Conservation (phyloP, 2,888 invertebrate species). For the Harpalus rubripes region DNA sequence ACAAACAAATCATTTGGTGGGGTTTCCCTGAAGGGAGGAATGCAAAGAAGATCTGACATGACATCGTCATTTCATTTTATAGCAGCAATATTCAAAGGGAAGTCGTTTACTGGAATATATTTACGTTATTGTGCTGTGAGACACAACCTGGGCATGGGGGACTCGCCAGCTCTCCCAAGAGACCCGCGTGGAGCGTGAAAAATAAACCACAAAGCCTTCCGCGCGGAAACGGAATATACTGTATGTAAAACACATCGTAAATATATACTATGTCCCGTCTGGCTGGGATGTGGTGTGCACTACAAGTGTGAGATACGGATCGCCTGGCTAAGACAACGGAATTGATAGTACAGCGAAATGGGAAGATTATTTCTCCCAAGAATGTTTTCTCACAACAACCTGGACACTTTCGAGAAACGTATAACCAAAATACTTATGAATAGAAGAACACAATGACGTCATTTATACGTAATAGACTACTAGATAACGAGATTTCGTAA, state of each 20-base stretch:
- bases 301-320: constrained; percentile 55
- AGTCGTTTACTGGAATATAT: constrained; percentile 60
- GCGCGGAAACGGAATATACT: constrained; percentile 51
- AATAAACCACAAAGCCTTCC: constrained; percentile 55
- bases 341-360: constrained; percentile 35
- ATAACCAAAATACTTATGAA: too few relatives aligned
- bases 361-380: constrained; percentile 3
- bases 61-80: constrained; percentile 61
- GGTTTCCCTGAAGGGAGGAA: background rate
- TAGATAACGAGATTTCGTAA: too few relatives aligned
- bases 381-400: background rate
- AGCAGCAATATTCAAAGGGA: constrained; percentile 60
- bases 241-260: constrained; percentile 62
- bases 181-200: constrained; percentile 47
- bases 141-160: constrained; percentile 15
- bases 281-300: constrained; percentile 11
- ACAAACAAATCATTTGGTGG: constrained; percentile 48
- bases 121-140: constrained; percentile 54
- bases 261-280: constrained; percentile 60
- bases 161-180: background rate
- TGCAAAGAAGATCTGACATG: constrained; percentile 54
- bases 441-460: too few relatives aligned
- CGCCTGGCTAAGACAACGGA: constrained; percentile 47
- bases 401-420: background rate
- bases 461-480: too few relatives aligned